Base-by-base conservation (phyloP, 92 coral and sea anemone genomes). In the Diadumene lineata region DNA sequence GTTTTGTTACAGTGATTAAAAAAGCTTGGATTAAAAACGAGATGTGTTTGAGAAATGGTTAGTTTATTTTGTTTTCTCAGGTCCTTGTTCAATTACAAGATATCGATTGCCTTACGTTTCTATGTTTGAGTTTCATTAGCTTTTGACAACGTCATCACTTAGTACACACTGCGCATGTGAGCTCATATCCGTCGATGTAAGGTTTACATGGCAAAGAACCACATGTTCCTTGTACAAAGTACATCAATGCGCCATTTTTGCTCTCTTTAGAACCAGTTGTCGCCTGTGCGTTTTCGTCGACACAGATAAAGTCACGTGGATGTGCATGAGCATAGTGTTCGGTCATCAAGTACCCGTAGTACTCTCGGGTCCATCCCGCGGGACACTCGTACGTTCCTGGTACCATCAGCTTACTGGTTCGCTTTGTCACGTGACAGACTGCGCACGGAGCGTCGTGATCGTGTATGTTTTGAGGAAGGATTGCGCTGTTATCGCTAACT, bases 371-470 rank as follows among this genome's bases (percentile, higher is more conserved):
- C 90, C 88, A 87, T 30, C 88, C 92, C 55, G 82, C 65, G 26
- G 92, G 92, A 57, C 92, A 83, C 33, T 46, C 83, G 79, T 87
- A 79, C 24, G 85, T 68, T 55, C 88, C 92, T 28, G 88, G 92
- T 31, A 81, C 81, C 90, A 89, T 89, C 56, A 89, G 55, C 82
- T 80, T 79, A 27, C 84, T 32, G 31, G 75, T 79, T 68, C 93
- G 93, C 31, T 86, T 80, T 53, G 69, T 66, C 43, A 69, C 85
- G 69, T 67, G 83, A 69, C 92, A 87, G 30, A 87, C 88, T 61
- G 76, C 85, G 38, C 92, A 87, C 1, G 70, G 73, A 56, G 89
- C 81, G 16, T 84, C 83, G 60, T 87, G 69, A 66, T 87, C 56
- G 55, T 83, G 84, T 26, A 83, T 69, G 38, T 69, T 70, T 11